These are phyloP conservation scores for Sebastes nivosus DNA, from an alignment of 2,797 vertebrate species.

Conservation along the genomic window DNA sequence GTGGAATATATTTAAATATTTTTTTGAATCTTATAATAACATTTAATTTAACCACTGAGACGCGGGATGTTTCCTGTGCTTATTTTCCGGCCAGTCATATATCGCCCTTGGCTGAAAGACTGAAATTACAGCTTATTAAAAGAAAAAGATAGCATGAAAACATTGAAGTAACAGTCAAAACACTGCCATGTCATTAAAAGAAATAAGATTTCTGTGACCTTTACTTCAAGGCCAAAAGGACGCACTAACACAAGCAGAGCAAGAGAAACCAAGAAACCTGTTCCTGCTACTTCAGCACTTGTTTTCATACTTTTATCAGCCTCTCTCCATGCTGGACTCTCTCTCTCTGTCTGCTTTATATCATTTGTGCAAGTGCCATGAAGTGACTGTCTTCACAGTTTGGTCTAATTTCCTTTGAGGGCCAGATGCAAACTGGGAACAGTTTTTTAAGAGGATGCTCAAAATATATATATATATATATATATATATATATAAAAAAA, in stretches of 20 bases:
- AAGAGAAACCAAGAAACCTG: not conserved
- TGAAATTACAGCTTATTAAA: not conserved
- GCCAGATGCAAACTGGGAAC: not conserved
- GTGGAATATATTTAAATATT: not conserved
- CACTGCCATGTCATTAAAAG: conserved; percentile 10
- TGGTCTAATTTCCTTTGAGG: conserved; percentile 5
- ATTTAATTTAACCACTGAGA: not conserved
- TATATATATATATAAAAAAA: not conserved
- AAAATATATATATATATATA: not conserved
- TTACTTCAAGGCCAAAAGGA: conserved; percentile 46
- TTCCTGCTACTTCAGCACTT: conserved; percentile 4
- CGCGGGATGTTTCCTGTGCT: not conserved
- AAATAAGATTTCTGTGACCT: conserved; percentile 30
- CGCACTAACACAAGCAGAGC: not conserved
- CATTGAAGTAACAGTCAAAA: conserved; percentile 47
- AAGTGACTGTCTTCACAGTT: conserved; percentile 2
- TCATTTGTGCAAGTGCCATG: not conserved
- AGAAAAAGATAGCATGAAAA: not conserved
- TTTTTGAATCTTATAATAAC: not conserved
- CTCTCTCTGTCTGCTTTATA: not conserved
- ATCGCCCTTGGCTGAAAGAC: not conserved
- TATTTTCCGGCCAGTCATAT: not conserved
- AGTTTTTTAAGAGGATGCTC: not conserved
- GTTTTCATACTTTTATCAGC: conserved; percentile 8
- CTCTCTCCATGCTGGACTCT: not conserved